Conservation (phyloP, 2,888 invertebrate genomes). For the Acronicta aceris region DNA sequence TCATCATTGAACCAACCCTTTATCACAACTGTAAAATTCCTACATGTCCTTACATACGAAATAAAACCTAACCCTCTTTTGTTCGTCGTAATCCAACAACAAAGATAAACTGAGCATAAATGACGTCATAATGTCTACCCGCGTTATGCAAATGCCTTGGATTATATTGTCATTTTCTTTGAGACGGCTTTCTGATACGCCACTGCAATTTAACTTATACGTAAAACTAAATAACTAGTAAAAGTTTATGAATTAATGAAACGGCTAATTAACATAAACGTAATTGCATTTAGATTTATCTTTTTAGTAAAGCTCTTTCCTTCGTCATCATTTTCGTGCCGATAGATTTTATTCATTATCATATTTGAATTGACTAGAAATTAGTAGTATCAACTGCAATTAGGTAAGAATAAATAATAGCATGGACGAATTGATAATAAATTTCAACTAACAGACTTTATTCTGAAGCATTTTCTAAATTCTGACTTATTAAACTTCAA, state of each 20-base stretch:
- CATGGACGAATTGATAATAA: too few species aligned
- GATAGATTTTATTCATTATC: not conserved
- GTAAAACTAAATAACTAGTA: slow-evolving; percentile 10
- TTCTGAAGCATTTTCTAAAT: too few species aligned
- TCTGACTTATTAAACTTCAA: too few species aligned
- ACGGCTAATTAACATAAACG: slow-evolving; percentile 10
- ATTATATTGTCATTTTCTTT: slow-evolving; percentile 49
- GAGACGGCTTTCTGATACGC: slow-evolving; percentile 40
- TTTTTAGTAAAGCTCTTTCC: not conserved
- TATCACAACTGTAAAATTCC: slow-evolving; percentile 33
- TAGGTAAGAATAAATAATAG: too few species aligned
- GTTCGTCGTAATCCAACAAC: slow-evolving; percentile 45
- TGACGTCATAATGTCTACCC: slow-evolving; percentile 38
- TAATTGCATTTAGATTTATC: not conserved
- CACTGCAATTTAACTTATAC: slow-evolving; percentile 45
- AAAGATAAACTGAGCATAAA: slow-evolving; percentile 50
- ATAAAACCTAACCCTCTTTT: slow-evolving; percentile 40
- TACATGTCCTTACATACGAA: slow-evolving; percentile 35
- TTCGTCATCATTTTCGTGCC: not conserved
- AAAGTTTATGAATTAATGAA: slow-evolving; percentile 15
- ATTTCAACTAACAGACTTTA: too few species aligned
- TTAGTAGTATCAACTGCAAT: too few species aligned
- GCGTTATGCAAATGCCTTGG: slow-evolving; percentile 47
- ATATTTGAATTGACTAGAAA: too few species aligned
- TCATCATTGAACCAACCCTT: slow-evolving; percentile 31